Evolutionary conservation across 1,140 invertebrate species (phyloP).

Genomic region (Cotesia chilonis): DNA sequence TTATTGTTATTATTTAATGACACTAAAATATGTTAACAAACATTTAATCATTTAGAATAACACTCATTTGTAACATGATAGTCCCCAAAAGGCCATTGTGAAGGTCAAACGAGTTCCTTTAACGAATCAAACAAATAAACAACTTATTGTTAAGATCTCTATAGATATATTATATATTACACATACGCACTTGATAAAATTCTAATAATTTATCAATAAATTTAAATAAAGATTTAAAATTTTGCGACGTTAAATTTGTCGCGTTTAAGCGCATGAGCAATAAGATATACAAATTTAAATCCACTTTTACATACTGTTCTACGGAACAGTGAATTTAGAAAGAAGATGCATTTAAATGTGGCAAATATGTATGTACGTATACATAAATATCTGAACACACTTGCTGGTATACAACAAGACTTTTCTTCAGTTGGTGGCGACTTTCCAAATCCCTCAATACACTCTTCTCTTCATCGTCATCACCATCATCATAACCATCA

Average conservation of each 20-base stretch:
- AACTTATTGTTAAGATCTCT: background rate
- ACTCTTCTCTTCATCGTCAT: background rate
- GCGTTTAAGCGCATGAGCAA: no score
- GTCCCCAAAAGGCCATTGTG: conserved; percentile 18
- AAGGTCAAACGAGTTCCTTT: conserved; percentile 15
- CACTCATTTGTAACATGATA: conserved; percentile 3
- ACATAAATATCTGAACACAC: conserved; percentile 5
- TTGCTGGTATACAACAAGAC: background rate
- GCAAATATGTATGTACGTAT: conserved; percentile 21
- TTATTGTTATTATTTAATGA: no score
- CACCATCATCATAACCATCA: background rate
- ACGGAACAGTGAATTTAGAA: conserved; percentile 4
- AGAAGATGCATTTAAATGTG: conserved; percentile 21
- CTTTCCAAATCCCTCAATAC: conserved; percentile 33
- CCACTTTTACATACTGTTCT: no score
- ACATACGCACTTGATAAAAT: no score
- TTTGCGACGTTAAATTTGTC: no score
- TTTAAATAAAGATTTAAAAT: no score
- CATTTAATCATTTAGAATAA: background rate
- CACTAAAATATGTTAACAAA: background rate
- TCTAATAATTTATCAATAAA: no score
- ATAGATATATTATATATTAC: no score
- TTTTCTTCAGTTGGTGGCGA: conserved; percentile 26
- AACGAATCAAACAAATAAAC: conserved; percentile 7
- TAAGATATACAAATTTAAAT: background rate